Conservation (phyloP, 2,113 vertebrate species). For the Columba janthina region DNA sequence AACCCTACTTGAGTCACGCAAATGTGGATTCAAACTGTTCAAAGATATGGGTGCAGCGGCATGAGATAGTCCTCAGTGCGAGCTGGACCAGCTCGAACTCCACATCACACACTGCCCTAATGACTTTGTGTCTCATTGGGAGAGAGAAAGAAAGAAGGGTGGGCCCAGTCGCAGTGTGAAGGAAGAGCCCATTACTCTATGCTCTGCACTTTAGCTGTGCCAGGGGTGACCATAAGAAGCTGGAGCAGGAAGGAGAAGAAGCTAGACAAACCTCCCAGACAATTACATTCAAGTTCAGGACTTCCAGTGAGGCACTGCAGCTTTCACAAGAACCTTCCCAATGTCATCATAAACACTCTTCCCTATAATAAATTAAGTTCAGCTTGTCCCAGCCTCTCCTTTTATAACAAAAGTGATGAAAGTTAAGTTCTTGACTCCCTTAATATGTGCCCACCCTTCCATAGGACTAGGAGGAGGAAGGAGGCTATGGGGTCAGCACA, state of each 20-base stretch:
- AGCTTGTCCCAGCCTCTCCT: not conserved
- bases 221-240: not conserved
- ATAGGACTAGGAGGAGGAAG: not conserved
- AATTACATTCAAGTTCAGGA: not conserved
- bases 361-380: not conserved
- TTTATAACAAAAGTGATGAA: not conserved
- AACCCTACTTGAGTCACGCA: not conserved
- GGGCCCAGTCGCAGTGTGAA: not conserved
- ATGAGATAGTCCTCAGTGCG: not conserved
- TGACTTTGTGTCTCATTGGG: not conserved
- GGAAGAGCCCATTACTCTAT: not conserved
- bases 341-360: not conserved
- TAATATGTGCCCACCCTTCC: not conserved
- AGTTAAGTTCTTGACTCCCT: not conserved
- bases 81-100: not conserved
- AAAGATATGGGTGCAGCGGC: not conserved
- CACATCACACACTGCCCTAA: constrained; percentile 24
- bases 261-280: not conserved
- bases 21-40: not conserved
- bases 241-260: not conserved
- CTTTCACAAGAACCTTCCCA: not conserved
- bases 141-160: not conserved
- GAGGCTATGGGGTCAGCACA: not conserved
- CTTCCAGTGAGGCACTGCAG: not conserved
- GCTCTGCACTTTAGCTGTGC: not conserved